phyloP scores from a whole-genome alignment of 2,113 vertebrate genomes.

The Hypocryptadius cinnamomeus region DNA sequence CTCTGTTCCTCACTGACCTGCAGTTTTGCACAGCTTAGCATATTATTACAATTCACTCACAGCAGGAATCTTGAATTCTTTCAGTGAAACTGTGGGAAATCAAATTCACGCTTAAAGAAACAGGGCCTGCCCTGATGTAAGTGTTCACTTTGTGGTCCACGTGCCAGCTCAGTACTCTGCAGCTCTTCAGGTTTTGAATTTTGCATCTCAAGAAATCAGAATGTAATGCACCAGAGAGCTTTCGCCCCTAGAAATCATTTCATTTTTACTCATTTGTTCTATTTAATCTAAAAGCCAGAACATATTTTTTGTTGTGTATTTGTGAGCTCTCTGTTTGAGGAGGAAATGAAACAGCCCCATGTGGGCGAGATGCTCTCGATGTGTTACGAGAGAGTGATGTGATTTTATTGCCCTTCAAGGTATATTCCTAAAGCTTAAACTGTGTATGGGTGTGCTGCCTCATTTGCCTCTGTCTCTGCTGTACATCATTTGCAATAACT shows the following conservation, averaged over 20 bases:
- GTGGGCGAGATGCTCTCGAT: not conserved
- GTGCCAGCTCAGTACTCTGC: not conserved
- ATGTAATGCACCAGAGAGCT: not conserved
- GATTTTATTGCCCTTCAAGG: constrained; percentile 34
- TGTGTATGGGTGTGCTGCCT: not conserved
- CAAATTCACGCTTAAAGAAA: not conserved
- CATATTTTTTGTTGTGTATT: not conserved
- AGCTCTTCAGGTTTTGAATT: not conserved
- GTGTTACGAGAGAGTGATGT: not conserved
- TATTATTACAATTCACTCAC: not conserved
- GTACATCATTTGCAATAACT: constrained; percentile 32
- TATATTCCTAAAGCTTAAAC: not conserved
- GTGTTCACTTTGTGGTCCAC: not conserved
- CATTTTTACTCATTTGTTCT: not conserved
- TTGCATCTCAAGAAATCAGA: not conserved
- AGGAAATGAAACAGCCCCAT: not conserved
- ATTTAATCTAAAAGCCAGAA: not conserved
- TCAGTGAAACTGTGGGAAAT: constrained; percentile 1
- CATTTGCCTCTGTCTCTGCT: constrained; percentile 29
- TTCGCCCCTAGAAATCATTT: not conserved
- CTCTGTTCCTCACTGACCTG: not conserved
- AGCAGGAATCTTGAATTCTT: not conserved
- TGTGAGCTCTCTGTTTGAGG: not conserved
- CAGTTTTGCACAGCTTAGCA: constrained; percentile 1
- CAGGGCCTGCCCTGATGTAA: not conserved